A percentile compares a stretch with the other conserved stretches of the same genome.
phyloP scores from a whole-genome alignment of 2,797 vertebrate genomes.

The Spatula versicolor region DNA sequence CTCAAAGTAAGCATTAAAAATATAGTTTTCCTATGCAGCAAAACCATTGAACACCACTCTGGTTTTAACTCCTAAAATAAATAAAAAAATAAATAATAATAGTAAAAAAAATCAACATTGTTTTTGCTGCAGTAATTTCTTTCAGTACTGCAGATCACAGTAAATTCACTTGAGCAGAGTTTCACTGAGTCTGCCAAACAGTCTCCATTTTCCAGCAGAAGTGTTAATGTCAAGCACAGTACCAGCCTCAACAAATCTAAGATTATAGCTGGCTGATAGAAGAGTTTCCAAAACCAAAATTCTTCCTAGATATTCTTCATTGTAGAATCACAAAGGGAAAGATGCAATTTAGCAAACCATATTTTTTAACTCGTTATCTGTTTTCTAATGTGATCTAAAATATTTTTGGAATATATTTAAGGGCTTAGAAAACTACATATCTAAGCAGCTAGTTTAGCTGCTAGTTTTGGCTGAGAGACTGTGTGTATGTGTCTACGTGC shows the following conservation, averaged over 20 bases:
- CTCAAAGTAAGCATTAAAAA: neutral
- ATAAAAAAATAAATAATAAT: too few relatives aligned
- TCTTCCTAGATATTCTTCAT: neutral
- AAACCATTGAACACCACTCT: neutral
- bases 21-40: neutral
- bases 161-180: neutral
- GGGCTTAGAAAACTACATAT: neutral
- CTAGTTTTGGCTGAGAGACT: accelerated
- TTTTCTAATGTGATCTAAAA: neutral
- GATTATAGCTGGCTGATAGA: neutral
- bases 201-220: neutral
- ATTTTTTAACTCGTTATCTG: neutral
- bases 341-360: neutral
- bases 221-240: neutral
- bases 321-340: neutral
- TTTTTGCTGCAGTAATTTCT: neutral
- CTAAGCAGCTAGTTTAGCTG: neutral
- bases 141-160: neutral
- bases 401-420: neutral
- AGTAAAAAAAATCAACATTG: neutral
- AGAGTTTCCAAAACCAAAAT: neutral
- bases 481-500: too few relatives aligned
- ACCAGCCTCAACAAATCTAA: neutral
- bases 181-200: neutral
- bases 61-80: neutral